Evolutionary conservation across 64 coral and sea anemone species (phyloP), one percentile per base, ranked within the genome.

Genomic region (Actinia equina): DNA sequence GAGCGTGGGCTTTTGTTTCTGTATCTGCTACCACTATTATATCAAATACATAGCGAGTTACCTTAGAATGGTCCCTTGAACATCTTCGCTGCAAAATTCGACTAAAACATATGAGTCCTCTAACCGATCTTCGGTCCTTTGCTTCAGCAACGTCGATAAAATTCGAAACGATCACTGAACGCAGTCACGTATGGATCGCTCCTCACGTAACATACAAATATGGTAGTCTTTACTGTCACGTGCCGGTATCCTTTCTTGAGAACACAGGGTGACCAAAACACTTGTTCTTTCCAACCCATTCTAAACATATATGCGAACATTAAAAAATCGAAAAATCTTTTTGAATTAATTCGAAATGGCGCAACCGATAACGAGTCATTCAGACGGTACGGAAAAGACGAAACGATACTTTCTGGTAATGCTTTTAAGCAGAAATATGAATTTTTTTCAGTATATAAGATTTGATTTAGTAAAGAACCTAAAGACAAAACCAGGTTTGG

Each of bases 161-260:
- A 37, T 37, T 37, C 30, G n/a, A n/a, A n/a, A n/a, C n/a, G n/a
- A n/a, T n/a, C n/a, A n/a, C n/a, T n/a, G n/a, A n/a, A n/a, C n/a
- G n/a, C 69, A 74, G 69, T 74, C 69, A 74, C 69, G 69, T 30
- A 74, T 30, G n/a, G 69, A n/a, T 23, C 20, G 6, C 8, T 65
- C 17, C 62, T 65, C 62, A 65, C 62, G 62, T 65, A 65, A 65
- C 69, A 71, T 37, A 74, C 69, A 30, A 41, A 74, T 74, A 74
- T 74, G 69, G 69, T 74, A 10, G 30, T 37, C 16, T 74, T 74
- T 8, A 74, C 69, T 74, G 69, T 74, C 69, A 74, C 69, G 69
- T 74, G 69, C n/a, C 9, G 27, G 69, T 74, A 74, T 41, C 69
- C 69, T 4, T 74, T 74, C 25, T 26, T 41, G 20, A 41, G 5